A percentile compares a stretch with the other conserved stretches of the same genome.
Conservation (phyloP, 2,797 vertebrate genomes). For the Capromys pilorides region DNA sequence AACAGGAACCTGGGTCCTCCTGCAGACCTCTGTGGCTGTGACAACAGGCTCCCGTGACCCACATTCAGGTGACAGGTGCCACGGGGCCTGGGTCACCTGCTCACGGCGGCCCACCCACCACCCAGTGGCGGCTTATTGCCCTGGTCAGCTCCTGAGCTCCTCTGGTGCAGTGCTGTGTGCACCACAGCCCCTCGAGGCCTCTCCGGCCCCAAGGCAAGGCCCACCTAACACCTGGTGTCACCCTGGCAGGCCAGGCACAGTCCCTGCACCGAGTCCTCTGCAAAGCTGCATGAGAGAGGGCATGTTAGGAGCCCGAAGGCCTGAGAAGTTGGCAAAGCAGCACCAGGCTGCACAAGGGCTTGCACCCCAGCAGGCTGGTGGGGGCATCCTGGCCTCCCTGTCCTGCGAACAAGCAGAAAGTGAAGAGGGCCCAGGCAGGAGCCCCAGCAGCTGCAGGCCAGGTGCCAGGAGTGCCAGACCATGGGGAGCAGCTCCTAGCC, state of each 20-base stretch:
- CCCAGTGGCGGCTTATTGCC: fast-evolving
- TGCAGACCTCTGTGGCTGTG: fast-evolving
- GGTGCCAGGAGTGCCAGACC: fast-evolving
- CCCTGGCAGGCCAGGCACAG: not conserved
- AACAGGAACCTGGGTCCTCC: fast-evolving
- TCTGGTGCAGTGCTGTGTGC: not conserved
- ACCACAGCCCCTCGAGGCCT: not conserved
- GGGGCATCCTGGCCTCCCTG: not conserved
- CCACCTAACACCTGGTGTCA: fast-evolving
- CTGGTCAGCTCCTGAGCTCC: not conserved
- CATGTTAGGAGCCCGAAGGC: not conserved
- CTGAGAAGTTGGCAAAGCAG: not conserved
- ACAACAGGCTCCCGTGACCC: not conserved
- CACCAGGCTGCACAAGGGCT: not conserved
- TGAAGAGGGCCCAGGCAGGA: not conserved
- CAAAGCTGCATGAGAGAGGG: not conserved
- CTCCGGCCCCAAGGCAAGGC: not conserved
- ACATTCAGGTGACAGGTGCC: fast-evolving
- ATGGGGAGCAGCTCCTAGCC: too few relatives aligned
- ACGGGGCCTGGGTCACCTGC: fast-evolving
- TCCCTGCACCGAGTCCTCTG: not conserved
- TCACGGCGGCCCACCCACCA: fast-evolving
- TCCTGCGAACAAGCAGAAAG: not conserved
- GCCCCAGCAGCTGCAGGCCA: not conserved
- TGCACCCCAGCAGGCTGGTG: not conserved